phyloP scores from a whole-genome alignment of 2,797 vertebrate species.

The Rhynchotus rufescens region DNA sequence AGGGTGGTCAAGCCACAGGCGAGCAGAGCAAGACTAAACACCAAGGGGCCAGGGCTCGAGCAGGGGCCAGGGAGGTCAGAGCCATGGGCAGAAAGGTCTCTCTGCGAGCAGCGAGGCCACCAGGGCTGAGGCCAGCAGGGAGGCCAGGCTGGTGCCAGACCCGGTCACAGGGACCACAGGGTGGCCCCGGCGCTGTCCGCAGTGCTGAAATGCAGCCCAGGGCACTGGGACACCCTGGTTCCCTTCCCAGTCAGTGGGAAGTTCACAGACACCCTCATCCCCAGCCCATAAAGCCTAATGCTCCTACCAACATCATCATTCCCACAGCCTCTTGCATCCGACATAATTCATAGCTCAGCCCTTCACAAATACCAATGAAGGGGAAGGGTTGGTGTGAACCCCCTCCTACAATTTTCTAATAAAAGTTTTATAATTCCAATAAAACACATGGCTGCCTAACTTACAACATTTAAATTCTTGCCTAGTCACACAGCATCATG shows the following conservation, averaged over 20 bases:
- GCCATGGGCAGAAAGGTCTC: neutral
- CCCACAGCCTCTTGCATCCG: accelerated
- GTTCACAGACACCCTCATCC: neutral
- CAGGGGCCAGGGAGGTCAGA: neutral
- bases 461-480: constrained; percentile 57
- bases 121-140: neutral
- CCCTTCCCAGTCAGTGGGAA: neutral
- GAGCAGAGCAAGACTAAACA: no score
- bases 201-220: constrained; percentile 73
- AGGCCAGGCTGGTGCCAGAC: neutral
- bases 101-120: neutral
- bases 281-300: neutral
- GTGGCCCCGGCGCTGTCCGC: constrained; percentile 61
- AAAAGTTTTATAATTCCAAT: constrained; percentile 69
- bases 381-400: neutral
- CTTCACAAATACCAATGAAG: neutral
- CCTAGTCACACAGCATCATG: constrained; percentile 42
- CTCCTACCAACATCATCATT: neutral
- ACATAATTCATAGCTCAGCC: neutral
- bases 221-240: neutral
- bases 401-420: neutral
- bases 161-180: no score
- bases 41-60: no score
- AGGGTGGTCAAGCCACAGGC: neutral
- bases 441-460: constrained; percentile 45